A percentile compares a stretch with the other conserved stretches of the same genome.
phyloP scores from a whole-genome alignment of 2,113 vertebrate genomes.

The Odocoileus virginianus region DNA sequence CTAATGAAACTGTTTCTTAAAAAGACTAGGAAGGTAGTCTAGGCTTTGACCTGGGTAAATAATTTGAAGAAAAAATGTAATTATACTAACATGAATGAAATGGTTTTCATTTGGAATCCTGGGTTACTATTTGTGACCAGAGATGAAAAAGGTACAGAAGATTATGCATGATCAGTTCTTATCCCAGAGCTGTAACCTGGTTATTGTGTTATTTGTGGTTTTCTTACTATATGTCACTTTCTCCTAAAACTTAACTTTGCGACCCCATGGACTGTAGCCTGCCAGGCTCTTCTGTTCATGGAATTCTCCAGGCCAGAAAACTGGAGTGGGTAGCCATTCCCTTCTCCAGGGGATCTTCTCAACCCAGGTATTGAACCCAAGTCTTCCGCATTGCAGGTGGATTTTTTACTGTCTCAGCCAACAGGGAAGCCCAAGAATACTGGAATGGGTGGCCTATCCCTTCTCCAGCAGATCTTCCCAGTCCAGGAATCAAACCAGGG shows the following conservation, averaged over 20 bases:
- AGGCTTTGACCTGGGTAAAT: neutral
- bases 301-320: neutral
- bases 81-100: neutral
- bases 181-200: neutral
- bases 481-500: neutral
- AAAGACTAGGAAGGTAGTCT: neutral
- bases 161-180: neutral
- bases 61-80: neutral
- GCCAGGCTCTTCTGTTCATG: neutral
- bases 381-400: fast-evolving
- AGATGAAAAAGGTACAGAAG: neutral
- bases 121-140: neutral
- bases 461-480: neutral
- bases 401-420: neutral
- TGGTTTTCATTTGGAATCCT: neutral
- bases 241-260: neutral
- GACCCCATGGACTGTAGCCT: neutral
- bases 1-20: neutral
- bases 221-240: neutral
- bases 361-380: neutral
- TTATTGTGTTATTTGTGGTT: neutral
- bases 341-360: neutral
- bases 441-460: neutral
- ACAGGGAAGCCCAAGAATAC: neutral
- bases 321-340: neutral